Evolutionary conservation across 1,140 invertebrate genomes (phyloP).

Genomic region (Ridgeia piscesae): DNA sequence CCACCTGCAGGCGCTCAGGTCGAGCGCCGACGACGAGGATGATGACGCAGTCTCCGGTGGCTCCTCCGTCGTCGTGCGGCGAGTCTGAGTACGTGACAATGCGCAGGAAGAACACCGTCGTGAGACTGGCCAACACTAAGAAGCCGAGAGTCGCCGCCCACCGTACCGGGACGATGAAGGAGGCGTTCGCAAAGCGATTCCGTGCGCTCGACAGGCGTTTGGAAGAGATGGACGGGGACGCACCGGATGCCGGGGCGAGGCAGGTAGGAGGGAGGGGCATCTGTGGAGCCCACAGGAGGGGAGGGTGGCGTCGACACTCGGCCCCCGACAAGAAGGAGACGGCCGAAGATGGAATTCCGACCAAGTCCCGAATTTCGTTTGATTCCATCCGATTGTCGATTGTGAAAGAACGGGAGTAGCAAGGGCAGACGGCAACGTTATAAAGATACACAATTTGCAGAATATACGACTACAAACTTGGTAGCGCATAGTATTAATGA

Average conservation of each 20-base stretch:
- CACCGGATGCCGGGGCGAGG: not conserved
- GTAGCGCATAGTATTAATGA: too few relatives aligned
- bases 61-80: not conserved
- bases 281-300: not conserved
- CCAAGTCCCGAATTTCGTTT: not conserved
- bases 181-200: constrained; percentile 8
- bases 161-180: not conserved
- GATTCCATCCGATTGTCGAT: not conserved
- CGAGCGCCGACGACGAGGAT: not conserved
- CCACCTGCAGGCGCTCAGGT: not conserved
- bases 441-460: too few relatives aligned
- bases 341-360: not conserved
- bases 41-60: not conserved
- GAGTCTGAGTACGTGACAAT: not conserved
- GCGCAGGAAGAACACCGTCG: not conserved
- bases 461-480: too few relatives aligned
- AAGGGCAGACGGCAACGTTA: not conserved
- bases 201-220: not conserved
- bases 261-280: not conserved
- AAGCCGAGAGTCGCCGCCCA: not conserved
- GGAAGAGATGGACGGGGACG: not conserved
- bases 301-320: not conserved
- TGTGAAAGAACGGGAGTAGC: not conserved
- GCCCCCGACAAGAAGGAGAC: not conserved
- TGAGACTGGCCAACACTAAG: not conserved